Conservation (phyloP, 2,113 vertebrate genomes). For the Spea multiplicata region DNA sequence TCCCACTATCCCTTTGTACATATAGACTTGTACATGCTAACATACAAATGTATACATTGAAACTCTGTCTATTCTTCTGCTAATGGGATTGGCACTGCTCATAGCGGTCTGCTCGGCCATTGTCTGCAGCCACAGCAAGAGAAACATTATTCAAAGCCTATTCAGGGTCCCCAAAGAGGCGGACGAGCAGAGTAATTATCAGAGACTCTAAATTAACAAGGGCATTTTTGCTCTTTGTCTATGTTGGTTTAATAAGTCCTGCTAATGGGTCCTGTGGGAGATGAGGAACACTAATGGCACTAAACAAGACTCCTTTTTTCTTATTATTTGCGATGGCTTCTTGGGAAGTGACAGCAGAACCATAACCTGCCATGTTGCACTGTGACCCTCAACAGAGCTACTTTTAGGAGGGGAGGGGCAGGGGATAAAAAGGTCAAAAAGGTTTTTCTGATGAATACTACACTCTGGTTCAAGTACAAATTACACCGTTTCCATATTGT, state of each 20-base stretch:
- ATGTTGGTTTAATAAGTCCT: conserved; percentile 73
- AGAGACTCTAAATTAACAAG: conserved; percentile 72
- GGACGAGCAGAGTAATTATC: conserved; percentile 76
- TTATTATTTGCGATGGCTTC: conserved; percentile 59
- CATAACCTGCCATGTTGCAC: conserved; percentile 62
- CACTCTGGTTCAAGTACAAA: too few species aligned
- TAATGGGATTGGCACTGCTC: conserved; percentile 79
- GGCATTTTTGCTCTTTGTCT: conserved; percentile 78
- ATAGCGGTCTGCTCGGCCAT: conserved; percentile 69
- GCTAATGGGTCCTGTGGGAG: conserved; percentile 75
- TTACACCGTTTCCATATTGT: too few species aligned
- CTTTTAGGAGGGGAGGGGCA: not conserved
- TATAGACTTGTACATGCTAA: conserved; percentile 41
- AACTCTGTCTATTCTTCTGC: conserved; percentile 65
- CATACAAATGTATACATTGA: conserved; percentile 51
- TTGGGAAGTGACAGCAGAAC: conserved; percentile 59
- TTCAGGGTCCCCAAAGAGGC: conserved; percentile 71
- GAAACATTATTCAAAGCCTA: conserved; percentile 82
- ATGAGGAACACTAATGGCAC: conserved; percentile 69
- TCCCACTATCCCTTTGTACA: conserved; percentile 33
- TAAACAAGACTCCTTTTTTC: conserved; percentile 69
- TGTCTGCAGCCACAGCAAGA: conserved; percentile 72
- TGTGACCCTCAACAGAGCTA: not conserved
- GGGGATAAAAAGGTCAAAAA: too few species aligned
- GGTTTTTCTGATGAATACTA: too few species aligned